Base-by-base conservation (phyloP, 2,113 vertebrate species). In the Pseudorhombus dupliciocellatus region DNA sequence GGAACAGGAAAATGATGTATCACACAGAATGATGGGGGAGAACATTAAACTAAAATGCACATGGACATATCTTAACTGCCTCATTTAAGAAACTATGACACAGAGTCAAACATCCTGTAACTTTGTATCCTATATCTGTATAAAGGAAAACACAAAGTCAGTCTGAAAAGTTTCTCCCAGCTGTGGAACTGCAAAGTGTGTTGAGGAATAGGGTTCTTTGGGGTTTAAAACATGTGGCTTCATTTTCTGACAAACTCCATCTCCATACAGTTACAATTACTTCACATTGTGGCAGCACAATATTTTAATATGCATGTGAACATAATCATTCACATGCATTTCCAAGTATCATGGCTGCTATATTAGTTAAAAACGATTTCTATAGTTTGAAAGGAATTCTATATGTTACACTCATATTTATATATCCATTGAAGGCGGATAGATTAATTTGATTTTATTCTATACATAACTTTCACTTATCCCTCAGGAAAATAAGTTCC, bases 41-140 rank as follows among this genome's bases (percentile, higher is more conserved):
- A 66, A 37, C 30, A 53, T 30, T 66, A 42, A 70, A 69, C 68
- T 65, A 6, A 69, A 79, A 57, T 10, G 24, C 75, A 78, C 37
- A 62, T 51, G 63, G 42, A 40, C n/a, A 54, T 22, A 57, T 24
- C 20, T 46, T 7, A 24, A 61, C 48, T 7, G 30, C 34, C n/a
- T 55, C 31, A 46, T 50, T 68, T 55, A 20, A 56, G 4, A 70
- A 62, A 65, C 25, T 46, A 20, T 34, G 21, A 50, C 61, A 28
- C 9, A 15, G 21, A 37, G 28, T 44, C 37, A 37, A 22, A 46
- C 6, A 21, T 50, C 67, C 18, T 74, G 37, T 42, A 21, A 55
- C 24, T 74, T n/a, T n/a, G n/a, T n/a, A 62, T 70, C 22, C 69
- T 55, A 56, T 42, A 22, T 55, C 42, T 64, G 57, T 37, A 78